phyloP scores from a whole-genome alignment of 2,888 invertebrate genomes.

The Conchocele bisecta region DNA sequence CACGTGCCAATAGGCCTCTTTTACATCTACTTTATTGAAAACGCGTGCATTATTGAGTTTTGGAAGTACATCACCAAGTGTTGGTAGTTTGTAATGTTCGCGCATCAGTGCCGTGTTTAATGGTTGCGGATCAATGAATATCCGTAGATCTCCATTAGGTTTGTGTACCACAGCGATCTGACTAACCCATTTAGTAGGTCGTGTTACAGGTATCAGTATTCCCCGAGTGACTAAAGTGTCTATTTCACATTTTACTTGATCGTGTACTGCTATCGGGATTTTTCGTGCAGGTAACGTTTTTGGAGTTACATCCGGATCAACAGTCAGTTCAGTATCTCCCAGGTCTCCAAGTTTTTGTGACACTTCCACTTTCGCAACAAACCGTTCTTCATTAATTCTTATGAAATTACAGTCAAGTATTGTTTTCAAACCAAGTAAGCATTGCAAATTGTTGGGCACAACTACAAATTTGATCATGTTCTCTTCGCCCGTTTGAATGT shows the following conservation, averaged over 20 bases:
- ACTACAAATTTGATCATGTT: conserved; percentile 18
- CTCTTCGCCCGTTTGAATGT: conserved; percentile 25
- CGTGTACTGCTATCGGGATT: conserved; percentile 25
- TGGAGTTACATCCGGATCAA: conserved; percentile 7
- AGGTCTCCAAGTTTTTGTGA: conserved; percentile 20
- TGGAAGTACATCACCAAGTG: conserved; percentile 59
- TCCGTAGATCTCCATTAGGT: conserved; percentile 28
- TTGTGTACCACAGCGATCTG: conserved; percentile 38
- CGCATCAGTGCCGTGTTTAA: conserved; percentile 47
- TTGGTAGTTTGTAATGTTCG: conserved; percentile 47
- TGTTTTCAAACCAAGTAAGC: conserved; percentile 22
- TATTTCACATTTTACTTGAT: conserved; percentile 25
- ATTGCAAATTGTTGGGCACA: conserved; percentile 12
- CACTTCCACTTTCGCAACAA: conserved; percentile 20
- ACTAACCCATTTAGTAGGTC: conserved; percentile 30
- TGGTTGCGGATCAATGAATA: conserved; percentile 55
- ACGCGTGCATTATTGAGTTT: conserved; percentile 46
- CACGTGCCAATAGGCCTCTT: conserved; percentile 56
- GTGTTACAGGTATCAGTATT: conserved; percentile 18
- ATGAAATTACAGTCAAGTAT: conserved; percentile 16
- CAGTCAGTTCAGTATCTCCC: conserved; percentile 15
- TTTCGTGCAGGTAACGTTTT: conserved; percentile 23
- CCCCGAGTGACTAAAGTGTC: conserved; percentile 15
- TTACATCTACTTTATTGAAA: conserved; percentile 55
- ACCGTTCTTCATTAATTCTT: conserved; percentile 23